These are phyloP conservation scores for Hypocryptadius cinnamomeus DNA, from an alignment of 2,113 vertebrate species.

Conservation along the genomic window DNA sequence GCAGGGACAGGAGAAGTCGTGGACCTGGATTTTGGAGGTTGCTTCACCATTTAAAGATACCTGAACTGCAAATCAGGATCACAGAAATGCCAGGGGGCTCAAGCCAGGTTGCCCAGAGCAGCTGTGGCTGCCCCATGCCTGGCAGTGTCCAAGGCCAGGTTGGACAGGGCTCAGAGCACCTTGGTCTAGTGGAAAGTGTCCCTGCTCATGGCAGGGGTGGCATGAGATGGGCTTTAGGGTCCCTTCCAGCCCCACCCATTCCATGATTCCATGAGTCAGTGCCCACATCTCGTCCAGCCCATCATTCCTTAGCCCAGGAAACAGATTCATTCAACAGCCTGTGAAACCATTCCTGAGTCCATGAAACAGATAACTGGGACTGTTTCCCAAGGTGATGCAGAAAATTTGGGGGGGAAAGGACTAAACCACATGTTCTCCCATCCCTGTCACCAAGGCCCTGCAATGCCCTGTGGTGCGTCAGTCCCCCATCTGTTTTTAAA, in stretches of 20 bases:
- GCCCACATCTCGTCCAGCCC: background rate
- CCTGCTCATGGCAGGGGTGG: background rate
- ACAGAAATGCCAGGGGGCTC: background rate
- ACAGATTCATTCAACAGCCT: background rate
- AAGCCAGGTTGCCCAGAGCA: accelerated
- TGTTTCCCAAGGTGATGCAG: background rate
- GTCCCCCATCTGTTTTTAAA: background rate
- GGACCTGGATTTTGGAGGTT: background rate
- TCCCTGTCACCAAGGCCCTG: background rate
- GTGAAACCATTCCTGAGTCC: background rate
- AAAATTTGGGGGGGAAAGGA: background rate
- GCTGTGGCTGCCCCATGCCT: background rate
- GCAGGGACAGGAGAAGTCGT: background rate
- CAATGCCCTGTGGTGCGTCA: background rate
- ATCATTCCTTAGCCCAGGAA: background rate
- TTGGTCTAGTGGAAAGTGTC: background rate
- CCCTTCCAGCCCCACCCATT: background rate
- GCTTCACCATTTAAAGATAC: background rate
- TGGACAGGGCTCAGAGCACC: accelerated
- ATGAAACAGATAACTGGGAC: background rate
- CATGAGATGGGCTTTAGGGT: accelerated
- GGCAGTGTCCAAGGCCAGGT: background rate
- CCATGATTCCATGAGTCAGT: background rate
- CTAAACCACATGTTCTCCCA: accelerated
- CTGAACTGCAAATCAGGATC: background rate